These are phyloP conservation scores for Remorina albescens DNA, from an alignment of 2,797 vertebrate species.

Conservation along the genomic window DNA sequence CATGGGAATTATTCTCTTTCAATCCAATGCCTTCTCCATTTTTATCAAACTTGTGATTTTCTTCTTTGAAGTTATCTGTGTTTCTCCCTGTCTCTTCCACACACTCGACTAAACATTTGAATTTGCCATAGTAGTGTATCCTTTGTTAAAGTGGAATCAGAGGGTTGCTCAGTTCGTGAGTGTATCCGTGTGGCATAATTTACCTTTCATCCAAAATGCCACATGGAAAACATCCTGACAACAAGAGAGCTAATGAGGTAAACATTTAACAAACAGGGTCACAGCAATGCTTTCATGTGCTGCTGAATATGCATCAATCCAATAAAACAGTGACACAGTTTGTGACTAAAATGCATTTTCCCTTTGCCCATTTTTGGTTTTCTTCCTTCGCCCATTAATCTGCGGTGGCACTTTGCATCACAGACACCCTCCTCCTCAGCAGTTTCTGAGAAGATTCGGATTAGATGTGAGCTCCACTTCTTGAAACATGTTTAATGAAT, in stretches of 20 bases:
- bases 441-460: slow-evolving; percentile 65
- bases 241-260: slow-evolving; percentile 77
- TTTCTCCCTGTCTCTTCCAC: slow-evolving; percentile 5
- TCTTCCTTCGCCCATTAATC: slow-evolving; percentile 51
- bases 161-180: slow-evolving; percentile 41
- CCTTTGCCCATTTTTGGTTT: slow-evolving; percentile 26
- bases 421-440: slow-evolving; percentile 47
- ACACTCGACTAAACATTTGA: slow-evolving; percentile 29
- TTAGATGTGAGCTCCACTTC: slow-evolving; percentile 69
- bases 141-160: slow-evolving; percentile 63
- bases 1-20: too few relatives aligned
- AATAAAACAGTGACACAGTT: slow-evolving; percentile 60
- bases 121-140: slow-evolving; percentile 26
- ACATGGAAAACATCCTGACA: slow-evolving; percentile 68
- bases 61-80: slow-evolving; percentile 23
- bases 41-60: slow-evolving; percentile 24
- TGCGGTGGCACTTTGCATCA: slow-evolving; percentile 44
- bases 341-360: slow-evolving; percentile 51
- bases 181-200: slow-evolving; percentile 62
- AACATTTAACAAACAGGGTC: slow-evolving; percentile 77
- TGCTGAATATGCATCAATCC: slow-evolving; percentile 74
- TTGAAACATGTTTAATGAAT: slow-evolving; percentile 82
- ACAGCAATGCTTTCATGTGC: slow-evolving; percentile 64
- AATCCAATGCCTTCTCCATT: neutral
- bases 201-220: slow-evolving; percentile 71